Percentiles rank a stretch among this genome's conserved stretches.
phyloP scores from a whole-genome alignment of 2,113 vertebrate species.

The Caranx ignobilis region DNA sequence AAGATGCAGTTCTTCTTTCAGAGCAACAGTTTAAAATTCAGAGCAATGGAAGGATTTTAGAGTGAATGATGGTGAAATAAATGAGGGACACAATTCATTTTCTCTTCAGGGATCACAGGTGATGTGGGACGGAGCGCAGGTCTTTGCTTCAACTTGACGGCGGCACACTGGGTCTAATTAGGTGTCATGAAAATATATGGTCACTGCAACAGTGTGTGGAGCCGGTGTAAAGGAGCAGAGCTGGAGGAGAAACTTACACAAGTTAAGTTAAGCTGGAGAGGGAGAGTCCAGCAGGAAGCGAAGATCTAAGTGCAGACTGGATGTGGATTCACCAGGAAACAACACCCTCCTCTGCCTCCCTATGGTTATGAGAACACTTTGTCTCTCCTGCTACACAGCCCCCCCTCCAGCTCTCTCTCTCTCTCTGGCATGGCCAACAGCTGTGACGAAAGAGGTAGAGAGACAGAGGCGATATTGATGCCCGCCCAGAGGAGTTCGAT shows the following conservation, averaged over 20 bases:
- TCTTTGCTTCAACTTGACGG: slow-evolving; percentile 20
- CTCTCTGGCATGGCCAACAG: slow-evolving; percentile 44
- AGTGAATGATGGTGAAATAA: not conserved
- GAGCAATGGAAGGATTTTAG: slow-evolving; percentile 11
- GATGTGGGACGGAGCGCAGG: slow-evolving; percentile 4
- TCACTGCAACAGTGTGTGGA: slow-evolving; percentile 16
- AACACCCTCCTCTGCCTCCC: slow-evolving; percentile 13
- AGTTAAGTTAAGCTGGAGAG: not conserved
- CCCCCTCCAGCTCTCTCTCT: not conserved
- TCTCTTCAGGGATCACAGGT: slow-evolving; percentile 31
- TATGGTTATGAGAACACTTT: slow-evolving; percentile 25
- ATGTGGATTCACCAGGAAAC: slow-evolving; percentile 11
- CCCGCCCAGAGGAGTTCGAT: slow-evolving; percentile 57
- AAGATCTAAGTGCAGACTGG: not conserved
- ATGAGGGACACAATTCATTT: slow-evolving; percentile 35
- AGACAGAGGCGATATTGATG: slow-evolving; percentile 66
- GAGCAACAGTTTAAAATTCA: not conserved
- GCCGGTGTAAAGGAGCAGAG: slow-evolving; percentile 37
- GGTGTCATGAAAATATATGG: slow-evolving; percentile 49
- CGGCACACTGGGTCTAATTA: slow-evolving; percentile 45
- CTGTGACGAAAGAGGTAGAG: slow-evolving; percentile 41
- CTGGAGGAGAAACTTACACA: slow-evolving; percentile 29
- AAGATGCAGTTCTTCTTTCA: not conserved
- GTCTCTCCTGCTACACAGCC: slow-evolving; percentile 1
- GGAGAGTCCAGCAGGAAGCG: slow-evolving; percentile 5